Conservation (phyloP, 2,888 invertebrate genomes). For the Macropis europaea region DNA sequence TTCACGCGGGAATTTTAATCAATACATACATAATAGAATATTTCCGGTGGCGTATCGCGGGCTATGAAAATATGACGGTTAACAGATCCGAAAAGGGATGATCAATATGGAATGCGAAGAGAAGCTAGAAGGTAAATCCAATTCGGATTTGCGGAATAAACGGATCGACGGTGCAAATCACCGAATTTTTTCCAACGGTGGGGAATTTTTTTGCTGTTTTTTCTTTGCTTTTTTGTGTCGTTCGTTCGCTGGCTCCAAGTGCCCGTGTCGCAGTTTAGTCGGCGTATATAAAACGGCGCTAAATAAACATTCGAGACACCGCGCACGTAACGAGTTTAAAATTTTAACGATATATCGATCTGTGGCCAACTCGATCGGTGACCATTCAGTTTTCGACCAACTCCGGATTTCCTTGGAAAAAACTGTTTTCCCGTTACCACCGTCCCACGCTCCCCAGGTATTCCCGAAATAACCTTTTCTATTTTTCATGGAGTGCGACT, state of each 20-base stretch:
- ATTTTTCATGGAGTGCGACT: too few species aligned
- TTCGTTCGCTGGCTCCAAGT: constrained; percentile 25
- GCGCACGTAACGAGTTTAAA: constrained; percentile 55
- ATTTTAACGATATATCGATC: constrained; percentile 55
- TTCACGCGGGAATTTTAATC: constrained; percentile 36
- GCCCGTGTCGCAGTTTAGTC: constrained; percentile 54
- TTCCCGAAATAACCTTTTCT: too few species aligned
- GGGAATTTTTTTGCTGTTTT: constrained; percentile 17
- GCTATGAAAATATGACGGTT: constrained; percentile 44
- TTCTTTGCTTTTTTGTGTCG: constrained; percentile 6
- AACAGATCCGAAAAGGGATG: constrained; percentile 38
- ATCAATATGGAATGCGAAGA: constrained; percentile 52
- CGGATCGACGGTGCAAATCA: constrained; percentile 51
- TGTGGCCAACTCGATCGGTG: too few species aligned
- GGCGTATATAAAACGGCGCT: constrained; percentile 59
- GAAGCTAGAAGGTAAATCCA: constrained; percentile 51
- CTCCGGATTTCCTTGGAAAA: too few species aligned
- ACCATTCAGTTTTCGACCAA: too few species aligned
- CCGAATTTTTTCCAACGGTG: constrained; percentile 42
- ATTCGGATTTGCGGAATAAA: constrained; percentile 60
- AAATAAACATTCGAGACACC: constrained; percentile 59
- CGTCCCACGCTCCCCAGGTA: too few species aligned
- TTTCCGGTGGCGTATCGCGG: constrained; percentile 24
- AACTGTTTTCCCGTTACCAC: too few species aligned
- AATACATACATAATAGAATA: constrained; percentile 47